A percentile compares a stretch with the other conserved stretches of the same genome.
Conservation (phyloP, 2,113 vertebrate species). For the Genyomyrus donnyi region DNA sequence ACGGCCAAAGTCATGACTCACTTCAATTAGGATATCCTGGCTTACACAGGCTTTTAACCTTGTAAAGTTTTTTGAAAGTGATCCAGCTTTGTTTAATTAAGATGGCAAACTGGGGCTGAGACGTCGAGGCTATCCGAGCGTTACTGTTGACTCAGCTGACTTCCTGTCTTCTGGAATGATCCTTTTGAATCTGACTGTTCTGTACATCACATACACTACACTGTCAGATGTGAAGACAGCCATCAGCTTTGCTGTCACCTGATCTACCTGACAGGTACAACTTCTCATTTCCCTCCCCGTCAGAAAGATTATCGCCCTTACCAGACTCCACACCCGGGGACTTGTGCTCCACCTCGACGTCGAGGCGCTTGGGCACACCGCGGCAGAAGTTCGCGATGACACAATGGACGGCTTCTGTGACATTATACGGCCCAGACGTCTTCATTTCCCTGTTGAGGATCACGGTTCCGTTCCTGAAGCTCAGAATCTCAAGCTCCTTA, state of each 20-base stretch:
- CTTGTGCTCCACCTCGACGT: slow-evolving; percentile 79
- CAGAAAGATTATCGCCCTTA: slow-evolving; percentile 42
- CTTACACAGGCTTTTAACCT: slow-evolving; percentile 23
- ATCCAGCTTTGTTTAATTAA: background rate
- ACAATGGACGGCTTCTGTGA: slow-evolving; percentile 73
- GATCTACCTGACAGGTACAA: background rate
- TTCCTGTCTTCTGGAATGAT: background rate
- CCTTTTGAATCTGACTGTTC: background rate
- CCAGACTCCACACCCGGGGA: slow-evolving; percentile 81
- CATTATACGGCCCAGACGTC: slow-evolving; percentile 77
- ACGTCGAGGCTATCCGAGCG: background rate
- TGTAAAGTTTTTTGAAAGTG: slow-evolving; percentile 8
- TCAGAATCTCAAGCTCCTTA: slow-evolving; percentile 87
- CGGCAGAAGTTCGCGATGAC: slow-evolving; percentile 77
- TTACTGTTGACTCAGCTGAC: background rate
- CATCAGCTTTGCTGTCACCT: background rate
- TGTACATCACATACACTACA: background rate
- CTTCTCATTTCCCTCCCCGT: background rate
- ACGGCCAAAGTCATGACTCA: slow-evolving; percentile 36
- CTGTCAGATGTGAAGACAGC: background rate
- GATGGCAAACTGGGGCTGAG: background rate
- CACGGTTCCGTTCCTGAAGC: slow-evolving; percentile 85
- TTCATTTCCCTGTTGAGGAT: slow-evolving; percentile 87
- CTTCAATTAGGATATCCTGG: slow-evolving; percentile 26
- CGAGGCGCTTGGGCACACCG: slow-evolving; percentile 65